These are phyloP conservation scores for Ranitomeya variabilis DNA, from an alignment of 2,113 vertebrate genomes.

Conservation along the genomic window DNA sequence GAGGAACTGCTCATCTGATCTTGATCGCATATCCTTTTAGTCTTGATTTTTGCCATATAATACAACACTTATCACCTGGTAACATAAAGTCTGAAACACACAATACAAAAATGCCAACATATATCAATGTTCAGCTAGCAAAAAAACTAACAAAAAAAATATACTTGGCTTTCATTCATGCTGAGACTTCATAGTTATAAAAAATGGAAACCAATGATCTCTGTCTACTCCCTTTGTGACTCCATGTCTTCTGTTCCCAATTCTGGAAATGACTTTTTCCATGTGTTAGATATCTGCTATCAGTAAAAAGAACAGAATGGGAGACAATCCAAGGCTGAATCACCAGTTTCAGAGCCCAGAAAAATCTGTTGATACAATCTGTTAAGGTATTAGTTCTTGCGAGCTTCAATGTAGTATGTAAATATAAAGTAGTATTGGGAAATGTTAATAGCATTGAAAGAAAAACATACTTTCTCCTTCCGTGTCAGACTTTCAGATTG, in stretches of 20 bases:
- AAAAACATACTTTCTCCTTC: constrained; percentile 39
- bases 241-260: constrained; percentile 9
- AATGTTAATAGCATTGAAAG: constrained; percentile 43
- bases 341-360: constrained; percentile 48
- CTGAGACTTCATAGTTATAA: not conserved
- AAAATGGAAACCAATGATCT: not conserved
- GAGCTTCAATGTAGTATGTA: constrained; percentile 51
- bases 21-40: too few species aligned
- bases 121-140: not conserved
- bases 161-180: not conserved
- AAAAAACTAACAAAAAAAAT: not conserved
- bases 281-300: constrained; percentile 15
- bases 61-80: not conserved
- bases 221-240: constrained; percentile 11
- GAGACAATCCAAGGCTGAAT: constrained; percentile 52
- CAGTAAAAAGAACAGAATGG: constrained; percentile 41
- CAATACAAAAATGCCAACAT: not conserved
- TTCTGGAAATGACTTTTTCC: constrained; percentile 30
- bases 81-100: not conserved
- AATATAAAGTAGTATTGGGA: constrained; percentile 47
- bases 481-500: not conserved
- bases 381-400: constrained; percentile 56
- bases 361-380: constrained; percentile 58
- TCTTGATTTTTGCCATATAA: not conserved
- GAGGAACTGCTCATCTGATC: too few species aligned